These are phyloP conservation scores for Polydrusus tereticollis DNA, from an alignment of 2,888 invertebrate genomes.

Conservation along the genomic window DNA sequence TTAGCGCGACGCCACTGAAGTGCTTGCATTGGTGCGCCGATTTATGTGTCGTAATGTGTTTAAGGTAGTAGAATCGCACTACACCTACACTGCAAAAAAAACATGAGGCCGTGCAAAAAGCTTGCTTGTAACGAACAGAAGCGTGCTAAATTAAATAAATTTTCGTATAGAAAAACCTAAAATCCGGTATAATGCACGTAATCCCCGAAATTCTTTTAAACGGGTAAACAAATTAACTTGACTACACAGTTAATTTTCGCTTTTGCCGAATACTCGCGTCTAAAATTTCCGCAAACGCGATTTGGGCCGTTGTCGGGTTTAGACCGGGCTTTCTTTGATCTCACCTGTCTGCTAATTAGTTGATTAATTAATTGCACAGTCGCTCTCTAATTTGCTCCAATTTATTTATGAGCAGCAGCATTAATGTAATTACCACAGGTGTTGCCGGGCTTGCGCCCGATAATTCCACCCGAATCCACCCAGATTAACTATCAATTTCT, in stretches of 20 bases:
- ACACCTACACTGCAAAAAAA: too few species aligned
- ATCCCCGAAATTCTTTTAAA: conserved; percentile 14
- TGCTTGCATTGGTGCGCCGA: conserved; percentile 22
- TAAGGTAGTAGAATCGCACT: too few species aligned
- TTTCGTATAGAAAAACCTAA: conserved; percentile 2
- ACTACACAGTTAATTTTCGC: conserved; percentile 33
- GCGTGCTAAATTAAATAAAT: conserved; percentile 1
- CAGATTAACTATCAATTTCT: conserved; percentile 46
- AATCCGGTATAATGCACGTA: conserved; percentile 5
- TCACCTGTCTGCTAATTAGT: conserved; percentile 66
- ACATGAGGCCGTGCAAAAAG: too few species aligned
- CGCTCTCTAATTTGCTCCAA: conserved; percentile 65
- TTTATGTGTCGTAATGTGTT: too few species aligned
- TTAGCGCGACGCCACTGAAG: conserved; percentile 28
- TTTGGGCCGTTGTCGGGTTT: conserved; percentile 42
- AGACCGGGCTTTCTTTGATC: conserved; percentile 61
- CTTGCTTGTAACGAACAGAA: too few species aligned
- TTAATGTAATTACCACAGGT: conserved; percentile 66
- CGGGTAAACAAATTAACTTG: conserved; percentile 34
- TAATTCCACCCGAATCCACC: conserved; percentile 39
- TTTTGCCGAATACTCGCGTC: conserved; percentile 34
- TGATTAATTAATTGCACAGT: conserved; percentile 68
- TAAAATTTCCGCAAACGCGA: conserved; percentile 44
- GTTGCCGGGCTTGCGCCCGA: conserved; percentile 54
- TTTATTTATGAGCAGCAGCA: conserved; percentile 67